phyloP scores from a whole-genome alignment of 30 jellyfish, hydroid and myxozoan genomes.

The Pelagia noctiluca region DNA sequence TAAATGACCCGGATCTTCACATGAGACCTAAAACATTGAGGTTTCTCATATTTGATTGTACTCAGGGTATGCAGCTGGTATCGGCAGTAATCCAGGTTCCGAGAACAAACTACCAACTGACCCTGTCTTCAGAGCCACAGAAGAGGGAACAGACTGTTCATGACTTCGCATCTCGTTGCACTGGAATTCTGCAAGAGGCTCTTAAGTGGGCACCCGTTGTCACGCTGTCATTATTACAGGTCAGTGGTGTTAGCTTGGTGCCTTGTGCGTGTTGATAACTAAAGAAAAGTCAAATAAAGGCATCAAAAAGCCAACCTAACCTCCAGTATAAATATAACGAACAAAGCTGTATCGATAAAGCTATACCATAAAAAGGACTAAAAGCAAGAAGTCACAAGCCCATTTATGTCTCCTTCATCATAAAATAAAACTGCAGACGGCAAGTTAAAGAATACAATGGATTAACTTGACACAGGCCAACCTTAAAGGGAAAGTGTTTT shows the following conservation, averaged over 20 bases:
- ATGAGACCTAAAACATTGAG: background rate
- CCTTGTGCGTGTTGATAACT: too few relatives aligned
- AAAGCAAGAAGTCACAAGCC: too few relatives aligned
- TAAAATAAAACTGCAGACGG: too few relatives aligned
- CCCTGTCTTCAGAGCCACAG: constrained; percentile 76
- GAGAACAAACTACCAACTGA: constrained; percentile 69
- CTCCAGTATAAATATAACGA: too few relatives aligned
- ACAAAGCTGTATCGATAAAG: too few relatives aligned
- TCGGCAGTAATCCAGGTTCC: constrained; percentile 80
- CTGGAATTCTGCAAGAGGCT: constrained; percentile 94
- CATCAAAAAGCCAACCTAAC: too few relatives aligned
- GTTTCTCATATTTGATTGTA: background rate
- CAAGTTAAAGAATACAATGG: too few relatives aligned
- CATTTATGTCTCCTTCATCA: too few relatives aligned
- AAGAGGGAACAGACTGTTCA: constrained; percentile 83
- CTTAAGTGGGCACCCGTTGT: constrained; percentile 93
- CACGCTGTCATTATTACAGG: constrained; percentile 90
- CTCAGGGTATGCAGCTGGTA: constrained; percentile 67
- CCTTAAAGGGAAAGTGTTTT: too few relatives aligned
- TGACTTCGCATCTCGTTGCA: constrained; percentile 90
- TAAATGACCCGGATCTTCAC: background rate
- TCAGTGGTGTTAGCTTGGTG: constrained; percentile 12
- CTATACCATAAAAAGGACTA: too few relatives aligned
- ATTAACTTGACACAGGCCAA: too few relatives aligned
- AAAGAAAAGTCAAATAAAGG: too few relatives aligned